A percentile compares a stretch with the other conserved stretches of the same genome.
Evolutionary conservation across 2,888 invertebrate genomes (phyloP).

Genomic region (Drosophila picticornis): DNA sequence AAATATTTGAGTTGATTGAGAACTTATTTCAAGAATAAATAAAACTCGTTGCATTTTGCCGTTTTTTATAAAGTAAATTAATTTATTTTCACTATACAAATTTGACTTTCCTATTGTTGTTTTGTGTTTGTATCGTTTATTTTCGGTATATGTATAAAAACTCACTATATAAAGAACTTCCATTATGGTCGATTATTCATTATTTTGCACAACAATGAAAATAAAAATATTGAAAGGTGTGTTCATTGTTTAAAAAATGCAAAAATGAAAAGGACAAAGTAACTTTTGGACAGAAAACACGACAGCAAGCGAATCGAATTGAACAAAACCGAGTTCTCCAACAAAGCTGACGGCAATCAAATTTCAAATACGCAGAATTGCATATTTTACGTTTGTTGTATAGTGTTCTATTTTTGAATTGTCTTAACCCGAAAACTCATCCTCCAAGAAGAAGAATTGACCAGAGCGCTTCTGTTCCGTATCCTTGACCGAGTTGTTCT

Average conservation of each 20-base stretch:
- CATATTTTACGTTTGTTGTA: slow-evolving; percentile 16
- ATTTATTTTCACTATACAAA: slow-evolving; percentile 75
- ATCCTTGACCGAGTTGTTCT: slow-evolving; percentile 98
- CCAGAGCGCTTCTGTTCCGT: slow-evolving; percentile 98
- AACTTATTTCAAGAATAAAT: neutral
- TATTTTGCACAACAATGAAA: slow-evolving; percentile 65
- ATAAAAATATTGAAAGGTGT: slow-evolving; percentile 46
- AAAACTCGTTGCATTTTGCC: slow-evolving; percentile 47
- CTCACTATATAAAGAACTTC: slow-evolving; percentile 53
- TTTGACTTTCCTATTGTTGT: slow-evolving; percentile 48
- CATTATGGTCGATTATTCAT: slow-evolving; percentile 45
- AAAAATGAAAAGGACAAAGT: slow-evolving; percentile 38
- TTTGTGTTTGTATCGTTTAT: slow-evolving; percentile 39
- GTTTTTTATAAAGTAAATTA: slow-evolving; percentile 75
- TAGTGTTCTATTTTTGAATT: slow-evolving; percentile 1
- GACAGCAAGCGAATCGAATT: slow-evolving; percentile 32
- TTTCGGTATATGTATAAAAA: slow-evolving; percentile 64
- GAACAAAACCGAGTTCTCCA: slow-evolving; percentile 31
- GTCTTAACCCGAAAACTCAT: slow-evolving; percentile 84
- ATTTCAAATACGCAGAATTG: slow-evolving; percentile 28
- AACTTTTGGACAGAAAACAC: slow-evolving; percentile 34
- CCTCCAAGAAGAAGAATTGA: slow-evolving; percentile 99
- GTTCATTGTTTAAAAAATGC: slow-evolving; percentile 55
- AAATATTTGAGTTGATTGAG: neutral
- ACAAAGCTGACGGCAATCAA: slow-evolving; percentile 55